Evolutionary conservation across 2,797 vertebrate genomes (phyloP).

Genomic region (Microhierax caerulescens): DNA sequence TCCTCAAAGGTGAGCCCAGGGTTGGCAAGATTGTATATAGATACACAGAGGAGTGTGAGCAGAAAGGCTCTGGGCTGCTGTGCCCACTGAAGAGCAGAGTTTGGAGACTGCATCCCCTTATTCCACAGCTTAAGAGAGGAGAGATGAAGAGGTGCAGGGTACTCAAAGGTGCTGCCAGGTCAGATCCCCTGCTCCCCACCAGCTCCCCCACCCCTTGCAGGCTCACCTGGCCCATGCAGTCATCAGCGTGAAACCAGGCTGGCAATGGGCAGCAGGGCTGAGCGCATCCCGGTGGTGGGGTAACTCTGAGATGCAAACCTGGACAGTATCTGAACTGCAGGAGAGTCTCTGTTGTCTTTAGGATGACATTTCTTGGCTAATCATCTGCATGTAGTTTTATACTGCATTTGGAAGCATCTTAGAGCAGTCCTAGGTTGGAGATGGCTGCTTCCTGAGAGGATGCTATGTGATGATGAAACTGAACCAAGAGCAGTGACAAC

Average conservation of each 20-base stretch:
- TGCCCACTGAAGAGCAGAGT: background rate
- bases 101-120: background rate
- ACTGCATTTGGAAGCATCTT: background rate
- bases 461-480: accelerated
- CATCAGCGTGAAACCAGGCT: background rate
- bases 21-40: background rate
- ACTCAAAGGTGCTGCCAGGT: background rate
- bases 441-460: background rate
- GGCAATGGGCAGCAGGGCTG: background rate
- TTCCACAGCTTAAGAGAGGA: accelerated
- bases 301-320: background rate
- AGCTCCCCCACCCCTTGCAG: background rate
- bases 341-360: background rate
- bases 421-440: background rate
- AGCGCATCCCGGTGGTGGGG: accelerated
- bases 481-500: background rate
- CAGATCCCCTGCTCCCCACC: background rate
- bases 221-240: background rate
- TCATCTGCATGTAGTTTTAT: background rate
- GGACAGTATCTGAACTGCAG: background rate
- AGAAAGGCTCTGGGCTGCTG: background rate
- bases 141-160: background rate
- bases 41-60: background rate
- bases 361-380: background rate
- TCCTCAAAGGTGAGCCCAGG: background rate